Evolutionary conservation across 1,140 invertebrate species (phyloP).

Genomic region (Sinonovacula constricta): DNA sequence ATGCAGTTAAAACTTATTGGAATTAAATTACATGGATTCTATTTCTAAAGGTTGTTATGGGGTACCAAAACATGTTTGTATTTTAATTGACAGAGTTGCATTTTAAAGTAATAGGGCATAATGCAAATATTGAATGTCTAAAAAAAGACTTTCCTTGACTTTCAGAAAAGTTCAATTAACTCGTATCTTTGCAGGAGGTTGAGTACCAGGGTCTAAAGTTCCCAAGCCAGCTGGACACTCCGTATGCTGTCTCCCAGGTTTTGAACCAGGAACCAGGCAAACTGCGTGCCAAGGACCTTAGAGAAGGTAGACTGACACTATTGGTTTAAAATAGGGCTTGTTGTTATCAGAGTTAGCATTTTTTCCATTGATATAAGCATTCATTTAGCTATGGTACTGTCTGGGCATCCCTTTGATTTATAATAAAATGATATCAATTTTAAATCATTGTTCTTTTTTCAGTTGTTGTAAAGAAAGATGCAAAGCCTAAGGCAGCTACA

Average conservation of each 20-base stretch:
- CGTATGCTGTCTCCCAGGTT: constrained; percentile 74
- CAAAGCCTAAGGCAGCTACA: constrained; percentile 60
- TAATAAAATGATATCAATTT: too few relatives aligned
- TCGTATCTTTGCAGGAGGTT: constrained; percentile 59
- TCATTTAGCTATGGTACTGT: too few relatives aligned
- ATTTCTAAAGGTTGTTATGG: too few relatives aligned
- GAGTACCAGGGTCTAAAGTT: constrained; percentile 73
- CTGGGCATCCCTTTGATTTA: neutral
- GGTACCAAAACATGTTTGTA: too few relatives aligned
- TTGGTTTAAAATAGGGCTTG: neutral
- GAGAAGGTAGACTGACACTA: constrained; percentile 66
- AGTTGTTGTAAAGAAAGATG: constrained; percentile 63
- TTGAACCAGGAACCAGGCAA: constrained; percentile 76
- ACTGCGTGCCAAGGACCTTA: constrained; percentile 73
- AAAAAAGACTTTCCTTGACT: too few relatives aligned
- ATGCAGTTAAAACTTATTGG: too few relatives aligned
- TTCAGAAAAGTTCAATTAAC: too few relatives aligned
- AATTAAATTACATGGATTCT: too few relatives aligned
- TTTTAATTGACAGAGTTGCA: too few relatives aligned
- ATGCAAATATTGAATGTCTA: too few relatives aligned
- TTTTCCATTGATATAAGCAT: neutral
- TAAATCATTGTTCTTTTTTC: constrained; percentile 54
- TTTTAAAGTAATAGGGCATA: too few relatives aligned
- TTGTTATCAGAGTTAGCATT: neutral
- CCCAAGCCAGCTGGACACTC: constrained; percentile 70